Percentiles rank a stretch among this genome's conserved stretches.
Evolutionary conservation across 2,888 invertebrate species (phyloP).

Genomic region (Ophion ventricosus): DNA sequence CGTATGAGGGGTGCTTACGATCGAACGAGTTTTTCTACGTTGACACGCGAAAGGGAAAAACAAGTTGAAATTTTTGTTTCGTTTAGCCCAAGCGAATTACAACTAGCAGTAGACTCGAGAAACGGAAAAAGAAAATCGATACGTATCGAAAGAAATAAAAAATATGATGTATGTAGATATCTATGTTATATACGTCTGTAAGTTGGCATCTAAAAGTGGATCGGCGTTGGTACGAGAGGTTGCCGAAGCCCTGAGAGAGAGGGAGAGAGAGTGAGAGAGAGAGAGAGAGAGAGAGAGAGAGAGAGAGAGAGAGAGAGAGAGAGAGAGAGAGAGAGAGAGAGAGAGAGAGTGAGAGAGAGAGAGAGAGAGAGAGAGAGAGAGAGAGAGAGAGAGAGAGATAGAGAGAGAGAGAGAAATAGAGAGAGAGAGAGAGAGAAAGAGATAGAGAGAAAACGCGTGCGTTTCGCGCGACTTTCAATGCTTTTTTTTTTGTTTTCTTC

Average conservation of each 20-base stretch:
- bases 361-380: constrained; percentile 45
- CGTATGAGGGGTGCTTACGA: constrained; percentile 1
- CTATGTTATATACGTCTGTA: constrained; percentile 28
- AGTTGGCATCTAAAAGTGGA: constrained; percentile 60
- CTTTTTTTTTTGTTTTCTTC: constrained; percentile 40
- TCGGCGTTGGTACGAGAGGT: constrained; percentile 57
- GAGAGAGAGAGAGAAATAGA: constrained; percentile 44
- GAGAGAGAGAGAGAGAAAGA: constrained; percentile 37
- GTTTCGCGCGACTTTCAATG: constrained; percentile 50
- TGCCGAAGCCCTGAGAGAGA: constrained; percentile 56
- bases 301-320: constrained; percentile 43
- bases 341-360: constrained; percentile 32
- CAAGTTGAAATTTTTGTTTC: constrained; percentile 9
- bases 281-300: constrained; percentile 22
- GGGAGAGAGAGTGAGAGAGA: constrained; percentile 43
- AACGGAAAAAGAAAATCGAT: constrained; percentile 55
- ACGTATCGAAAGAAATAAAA: constrained; percentile 45
- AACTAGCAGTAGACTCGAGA: constrained; percentile 17
- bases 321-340: constrained; percentile 38
- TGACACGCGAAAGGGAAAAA: constrained; percentile 19
- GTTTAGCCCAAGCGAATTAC: constrained; percentile 22
- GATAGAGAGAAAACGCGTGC: constrained; percentile 5
- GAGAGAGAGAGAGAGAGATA: constrained; percentile 22
- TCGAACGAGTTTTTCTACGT: constrained; percentile 9
- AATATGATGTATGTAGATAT: constrained; percentile 33